Base-by-base conservation (phyloP, 2,113 vertebrate species). In the Platysternon megacephalum region DNA sequence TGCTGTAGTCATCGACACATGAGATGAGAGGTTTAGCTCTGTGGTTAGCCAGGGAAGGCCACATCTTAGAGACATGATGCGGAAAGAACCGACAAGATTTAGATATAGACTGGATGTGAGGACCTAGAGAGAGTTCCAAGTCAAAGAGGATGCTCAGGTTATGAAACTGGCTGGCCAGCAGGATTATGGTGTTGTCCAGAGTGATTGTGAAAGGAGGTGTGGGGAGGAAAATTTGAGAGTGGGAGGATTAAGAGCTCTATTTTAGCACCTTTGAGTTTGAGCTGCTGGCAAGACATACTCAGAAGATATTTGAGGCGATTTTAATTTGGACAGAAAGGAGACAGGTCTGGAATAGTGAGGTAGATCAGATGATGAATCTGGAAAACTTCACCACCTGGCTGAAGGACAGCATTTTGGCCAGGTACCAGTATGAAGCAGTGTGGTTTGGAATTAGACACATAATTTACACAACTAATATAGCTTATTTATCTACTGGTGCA, bases 161-260 rank as follows among this genome's bases (percentile, higher is more conserved):
- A 82, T 82, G 52, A 51, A 53, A 3, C 10, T 51, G 58, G 3
- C 35, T 84, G 82, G 5, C 8, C 21, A 52, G 8, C 0, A 0
- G 39, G 13, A 65, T 65, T 68, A 19, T 16, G 5, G 2, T 3
- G 6, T 4, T 11, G 86, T n/a, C 39, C 2, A 24, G 4, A 0
- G 1, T 42, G 82, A 48, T 51, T 22, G 7, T 84, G 28, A n/a
- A 46, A 42, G 35, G 83, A 74, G 8, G 22, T 32, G 16, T 11
- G 14, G 5, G 29, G 79, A n/a, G 49, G 9, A 81, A 32, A 52
- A 4, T 51, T 81, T 24, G 11, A n/a, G 79, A n/a, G 32, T 19
- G 46, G 32, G 35, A 17, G 32, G 32, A n/a, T n/a, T n/a, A 39
- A 74, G n/a, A 74, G 22, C n/a, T 74, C 39, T 74, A 21, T 74